A percentile compares a stretch with the other conserved stretches of the same genome.
Conservation (phyloP, 2,113 vertebrate genomes). For the Crotalus helleri region DNA sequence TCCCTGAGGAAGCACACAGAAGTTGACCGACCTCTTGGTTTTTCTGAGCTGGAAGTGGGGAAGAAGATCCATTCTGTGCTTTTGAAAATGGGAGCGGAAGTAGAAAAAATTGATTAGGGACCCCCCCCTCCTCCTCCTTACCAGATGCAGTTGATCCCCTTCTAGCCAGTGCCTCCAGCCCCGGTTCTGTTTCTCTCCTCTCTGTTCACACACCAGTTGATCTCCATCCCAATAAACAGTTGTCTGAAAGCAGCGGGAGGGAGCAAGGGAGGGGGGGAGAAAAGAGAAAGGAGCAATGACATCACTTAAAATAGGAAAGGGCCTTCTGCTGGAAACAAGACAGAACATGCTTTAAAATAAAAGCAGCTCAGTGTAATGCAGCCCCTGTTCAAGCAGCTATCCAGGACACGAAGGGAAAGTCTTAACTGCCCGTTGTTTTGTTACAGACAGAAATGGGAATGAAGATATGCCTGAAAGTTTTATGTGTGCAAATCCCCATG, state of each 20-base stretch:
- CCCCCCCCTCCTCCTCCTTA: constrained; percentile 59
- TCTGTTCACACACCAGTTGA: constrained; percentile 84
- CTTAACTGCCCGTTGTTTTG: background rate
- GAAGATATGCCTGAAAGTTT: background rate
- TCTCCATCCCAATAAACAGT: constrained; percentile 86
- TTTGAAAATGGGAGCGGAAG: accelerated
- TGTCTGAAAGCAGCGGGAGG: constrained; percentile 66
- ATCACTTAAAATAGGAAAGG: background rate
- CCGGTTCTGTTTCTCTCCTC: constrained; percentile 85
- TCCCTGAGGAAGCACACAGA: background rate
- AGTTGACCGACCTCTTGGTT: background rate
- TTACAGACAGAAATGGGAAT: background rate
- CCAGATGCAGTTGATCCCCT: constrained; percentile 82
- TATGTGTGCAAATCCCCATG: background rate
- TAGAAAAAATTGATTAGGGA: background rate
- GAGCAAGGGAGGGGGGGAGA: background rate
- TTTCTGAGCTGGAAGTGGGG: background rate
- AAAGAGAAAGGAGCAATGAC: background rate
- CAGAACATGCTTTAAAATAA: background rate
- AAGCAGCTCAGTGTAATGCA: background rate
- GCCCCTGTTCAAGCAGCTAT: background rate
- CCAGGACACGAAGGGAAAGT: background rate
- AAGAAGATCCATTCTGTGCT: background rate
- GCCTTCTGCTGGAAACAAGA: background rate
- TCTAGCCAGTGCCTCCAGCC: constrained; percentile 93